Evolutionary conservation across 1,140 invertebrate genomes (phyloP), one percentile per base, ranked within the genome.

Genomic region (Ostrea denselamellosa): DNA sequence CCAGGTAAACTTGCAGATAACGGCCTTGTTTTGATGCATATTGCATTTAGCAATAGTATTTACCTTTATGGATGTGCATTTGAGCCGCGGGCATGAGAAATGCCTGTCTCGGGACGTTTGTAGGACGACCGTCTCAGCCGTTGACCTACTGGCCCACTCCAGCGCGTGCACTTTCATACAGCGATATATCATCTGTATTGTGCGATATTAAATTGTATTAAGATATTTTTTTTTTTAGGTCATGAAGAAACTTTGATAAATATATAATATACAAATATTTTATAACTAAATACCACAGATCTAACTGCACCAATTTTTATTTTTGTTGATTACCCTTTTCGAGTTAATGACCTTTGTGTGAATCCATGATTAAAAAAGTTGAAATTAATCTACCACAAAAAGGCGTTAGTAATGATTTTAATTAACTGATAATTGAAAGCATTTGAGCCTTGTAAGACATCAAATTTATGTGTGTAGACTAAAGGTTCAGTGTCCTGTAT

Each of bases 111-210:
- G 22, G 25, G 28, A 14, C 28, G 14, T 77, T 77, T 77, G 68
- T 77, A 77, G 68, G 25, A 77, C 68, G 28, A 44, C 68, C 14
- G 68, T 77, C 68, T 77, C 28, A 77, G 68, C 68, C 9, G 12
- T 28, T 77, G 68, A 77, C 68, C 68, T 77, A 77, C 68, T 77
- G 68, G 68, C 68, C 68, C 68, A 77, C 68, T 77, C 68, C 28
- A 22, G 68, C 22, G 68, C 68, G 68, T 77, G 68, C 68, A 77
- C 68, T 71, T 71, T 71, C 68, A 25, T 25, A 71, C 22, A 62
- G 56, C 56, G 14, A 62, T 62, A 62, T 28, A 71, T 71, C 65
- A 71, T 28, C 9, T 22, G 65, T 58, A 62, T 62, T n/a, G n/a
- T 62, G n/a, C 7, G 17, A 62, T 62, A 62, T n/a, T 62, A n/a